Evolutionary conservation across 2,797 vertebrate species (phyloP), one percentile per base, ranked within the genome.

Genomic region (Tokudaia tokunoshimensis): DNA sequence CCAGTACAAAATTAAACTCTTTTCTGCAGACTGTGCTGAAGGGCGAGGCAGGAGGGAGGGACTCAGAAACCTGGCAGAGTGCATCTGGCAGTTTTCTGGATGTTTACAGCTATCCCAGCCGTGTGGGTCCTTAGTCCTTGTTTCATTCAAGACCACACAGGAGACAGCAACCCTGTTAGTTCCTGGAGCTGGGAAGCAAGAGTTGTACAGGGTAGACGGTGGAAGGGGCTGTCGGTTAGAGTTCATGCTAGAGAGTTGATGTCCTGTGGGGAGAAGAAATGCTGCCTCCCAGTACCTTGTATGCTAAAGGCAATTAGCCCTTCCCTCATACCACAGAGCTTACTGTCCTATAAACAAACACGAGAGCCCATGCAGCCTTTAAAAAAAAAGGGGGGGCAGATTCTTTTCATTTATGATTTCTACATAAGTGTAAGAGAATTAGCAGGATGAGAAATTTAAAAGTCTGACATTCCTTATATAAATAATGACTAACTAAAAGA

Each of bases 21-120:
- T 17, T 12, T 65, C 89, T 44, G 13, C 61, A 92, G 65, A 90
- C 72, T 89, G 92, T 12, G 52, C 89, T 74, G 75, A 85, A 92
- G 90, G 80, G 57, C 29, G 88, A 95, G 50, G n/a, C 31, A 67
- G 76, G 29, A 78, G n/a, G 74, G 75, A 55, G 52, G 57, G 67
- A n/a, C 13, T 1, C 19, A 75, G 90, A 96, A 81, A 75, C 44
- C 57, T 1, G 0, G 55, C 76, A 76, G 44, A 88, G 41, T 52
- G 72, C 88, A 94, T 83, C 91, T 96, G 92, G 79, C 59, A 86
- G 47, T 57, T 76, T 94, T 92, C 97, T 97, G 70, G 74, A 82
- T 91, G 70, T 89, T 94, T 93, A 67, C 34, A 72, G 55, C 59
- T 82, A 94, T 29, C 63, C 94, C 70, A 55, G 50, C 2, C 29